Base-by-base conservation (phyloP, 1,140 invertebrate genomes). In the Macrosteles quadrilineatus region DNA sequence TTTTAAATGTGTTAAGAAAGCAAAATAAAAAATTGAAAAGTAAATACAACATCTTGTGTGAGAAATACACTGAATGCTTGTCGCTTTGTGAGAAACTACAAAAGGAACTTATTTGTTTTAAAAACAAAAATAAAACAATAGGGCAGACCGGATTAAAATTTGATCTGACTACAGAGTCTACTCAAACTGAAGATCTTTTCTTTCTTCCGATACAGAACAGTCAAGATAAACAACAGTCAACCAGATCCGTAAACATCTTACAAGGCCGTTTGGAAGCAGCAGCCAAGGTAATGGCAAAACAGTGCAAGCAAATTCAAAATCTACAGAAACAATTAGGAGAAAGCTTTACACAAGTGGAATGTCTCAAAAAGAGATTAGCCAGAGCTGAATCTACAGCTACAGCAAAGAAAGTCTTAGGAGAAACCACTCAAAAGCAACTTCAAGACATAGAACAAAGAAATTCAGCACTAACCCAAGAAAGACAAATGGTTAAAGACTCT, bases 201-300 rank as follows among this genome's bases (percentile, higher is more conserved):
- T 36, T 36, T 36, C 14, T 14, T 6, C n/a, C n/a, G n/a, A n/a
- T n/a, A n/a, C 4, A 36, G 14, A 36, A 36, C 4, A 4, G 32
- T 6, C 32, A 36, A 36, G 32, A 36, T 36, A 36, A 36, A 36
- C 14, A 6, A 14, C 4, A 36, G 14, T 36, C 32, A 36, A 6
- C 32, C 14, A 14, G 55, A 29, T 27, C 55, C 9, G 27, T 25
- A 27, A 25, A 59, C n/a, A 25, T 59, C 1, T 25, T 59, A 2
- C 55, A 59, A 4, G 55, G 55, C 11, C 55, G 55, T 27, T 29
- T 59, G n/a, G 55, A 59, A 11, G 55, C 55, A 9, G 55, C 55
- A 27, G 55, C 55, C 6, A 25, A 59, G 25, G 55, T 59, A 6
- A 59, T 59, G 55, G 55, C 55, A 3, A 25, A 29, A 27, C 55